A percentile compares a stretch with the other conserved stretches of the same genome.
These are phyloP conservation scores for Apodemia duryi DNA, from an alignment of 2,888 invertebrate species.

Conservation along the genomic window DNA sequence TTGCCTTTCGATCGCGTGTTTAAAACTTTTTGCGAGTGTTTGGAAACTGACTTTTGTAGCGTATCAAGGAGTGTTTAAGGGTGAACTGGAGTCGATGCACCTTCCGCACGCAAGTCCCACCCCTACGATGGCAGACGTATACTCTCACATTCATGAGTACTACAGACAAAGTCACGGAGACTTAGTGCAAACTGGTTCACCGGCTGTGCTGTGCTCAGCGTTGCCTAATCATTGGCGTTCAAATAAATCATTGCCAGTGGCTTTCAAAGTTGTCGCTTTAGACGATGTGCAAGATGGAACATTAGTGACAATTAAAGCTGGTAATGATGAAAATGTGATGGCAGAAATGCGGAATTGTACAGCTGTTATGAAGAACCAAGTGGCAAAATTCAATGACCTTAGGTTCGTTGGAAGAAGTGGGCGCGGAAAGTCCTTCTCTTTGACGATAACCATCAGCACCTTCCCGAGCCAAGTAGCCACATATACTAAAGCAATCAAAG, in stretches of 20 bases:
- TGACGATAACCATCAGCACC: constrained; percentile 95
- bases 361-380: constrained; percentile 97
- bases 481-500: constrained; percentile 98
- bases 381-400: constrained; percentile 99
- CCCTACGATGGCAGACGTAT: constrained; percentile 86
- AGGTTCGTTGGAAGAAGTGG: constrained; percentile 98
- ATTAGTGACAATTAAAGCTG: constrained; percentile 94
- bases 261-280: constrained; percentile 96
- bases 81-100: constrained; percentile 81
- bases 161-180: constrained; percentile 95
- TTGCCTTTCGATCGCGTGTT: constrained; percentile 51
- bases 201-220: constrained; percentile 95
- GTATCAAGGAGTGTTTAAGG: constrained; percentile 55
- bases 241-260: constrained; percentile 97
- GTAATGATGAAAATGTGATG: constrained; percentile 98
- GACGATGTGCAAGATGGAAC: constrained; percentile 98
- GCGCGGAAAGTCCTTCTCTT: constrained; percentile 95
- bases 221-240: constrained; percentile 98
- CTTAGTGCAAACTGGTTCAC: constrained; percentile 95
- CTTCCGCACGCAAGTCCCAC: constrained; percentile 81
- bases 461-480: constrained; percentile 91
- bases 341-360: constrained; percentile 96
- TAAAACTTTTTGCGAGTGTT: constrained; percentile 55
- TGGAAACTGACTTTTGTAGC: constrained; percentile 60
- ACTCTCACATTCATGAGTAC: constrained; percentile 86